These are phyloP conservation scores for Siderastrea siderea DNA, from an alignment of 92 coral and sea anemone species.

Conservation along the genomic window DNA sequence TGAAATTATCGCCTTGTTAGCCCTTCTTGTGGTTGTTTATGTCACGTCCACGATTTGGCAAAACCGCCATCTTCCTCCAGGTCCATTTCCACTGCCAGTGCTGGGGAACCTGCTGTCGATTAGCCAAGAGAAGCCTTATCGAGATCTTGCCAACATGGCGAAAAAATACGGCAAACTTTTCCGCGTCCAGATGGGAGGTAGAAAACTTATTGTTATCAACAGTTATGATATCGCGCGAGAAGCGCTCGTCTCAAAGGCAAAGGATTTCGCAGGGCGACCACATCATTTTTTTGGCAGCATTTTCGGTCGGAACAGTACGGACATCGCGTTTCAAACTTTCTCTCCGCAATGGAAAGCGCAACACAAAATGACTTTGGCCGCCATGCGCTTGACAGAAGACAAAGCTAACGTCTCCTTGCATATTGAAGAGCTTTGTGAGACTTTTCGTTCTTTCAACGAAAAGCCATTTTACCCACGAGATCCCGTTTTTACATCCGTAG, in stretches of 20 bases:
- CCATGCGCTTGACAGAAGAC: slow-evolving; percentile 54
- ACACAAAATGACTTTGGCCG: slow-evolving; percentile 68
- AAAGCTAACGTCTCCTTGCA: slow-evolving; percentile 65
- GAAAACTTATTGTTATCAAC: slow-evolving; percentile 77
- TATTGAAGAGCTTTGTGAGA: slow-evolving; percentile 62
- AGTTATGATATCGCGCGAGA: slow-evolving; percentile 83
- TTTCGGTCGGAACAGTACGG: slow-evolving; percentile 73
- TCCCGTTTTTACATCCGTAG: slow-evolving; percentile 66
- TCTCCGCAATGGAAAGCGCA: slow-evolving; percentile 72
- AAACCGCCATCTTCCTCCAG: slow-evolving; percentile 46
- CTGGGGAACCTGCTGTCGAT: slow-evolving; percentile 86
- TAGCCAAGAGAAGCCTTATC: slow-evolving; percentile 54
- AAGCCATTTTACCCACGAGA: slow-evolving; percentile 69
- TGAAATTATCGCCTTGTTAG: too few species aligned
- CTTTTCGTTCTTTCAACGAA: slow-evolving; percentile 45
- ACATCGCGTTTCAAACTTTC: slow-evolving; percentile 78
- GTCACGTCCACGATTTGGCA: slow-evolving; percentile 26
- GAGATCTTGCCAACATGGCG: slow-evolving; percentile 27
- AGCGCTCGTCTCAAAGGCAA: slow-evolving; percentile 76
- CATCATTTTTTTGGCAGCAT: slow-evolving; percentile 70
- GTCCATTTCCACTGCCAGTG: slow-evolving; percentile 63
- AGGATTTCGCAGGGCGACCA: slow-evolving; percentile 87
- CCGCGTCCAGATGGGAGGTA: slow-evolving; percentile 78
- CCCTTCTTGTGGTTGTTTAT: not conserved
- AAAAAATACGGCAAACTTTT: slow-evolving; percentile 78